A percentile compares a stretch with the other conserved stretches of the same genome.
Conservation (phyloP, 2,113 vertebrate genomes). For the Callospermophilus lateralis region DNA sequence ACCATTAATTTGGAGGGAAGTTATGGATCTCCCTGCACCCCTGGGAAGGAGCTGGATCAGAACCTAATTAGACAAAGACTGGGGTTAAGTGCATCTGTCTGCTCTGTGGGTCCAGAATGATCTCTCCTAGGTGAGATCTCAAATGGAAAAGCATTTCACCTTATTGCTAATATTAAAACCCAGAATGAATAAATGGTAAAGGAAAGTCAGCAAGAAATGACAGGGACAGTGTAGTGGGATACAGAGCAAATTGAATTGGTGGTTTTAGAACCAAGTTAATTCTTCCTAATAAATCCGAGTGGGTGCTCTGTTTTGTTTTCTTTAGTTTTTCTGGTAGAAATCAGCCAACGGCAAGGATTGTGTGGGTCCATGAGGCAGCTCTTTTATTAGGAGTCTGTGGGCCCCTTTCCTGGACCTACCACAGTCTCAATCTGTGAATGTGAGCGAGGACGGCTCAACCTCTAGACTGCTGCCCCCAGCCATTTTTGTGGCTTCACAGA, state of each 20-base stretch:
- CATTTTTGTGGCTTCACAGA: background rate
- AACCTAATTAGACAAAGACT: background rate
- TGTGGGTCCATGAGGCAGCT: background rate
- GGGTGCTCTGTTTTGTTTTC: conserved; percentile 6
- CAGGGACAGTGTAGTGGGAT: background rate
- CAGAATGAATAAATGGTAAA: background rate
- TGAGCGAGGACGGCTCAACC: background rate
- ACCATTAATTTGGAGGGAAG: background rate
- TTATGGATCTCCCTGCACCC: accelerated
- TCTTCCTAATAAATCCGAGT: background rate
- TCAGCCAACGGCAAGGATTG: background rate
- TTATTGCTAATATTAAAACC: background rate
- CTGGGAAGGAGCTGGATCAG: background rate
- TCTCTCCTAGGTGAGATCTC: background rate
- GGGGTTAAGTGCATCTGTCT: background rate
- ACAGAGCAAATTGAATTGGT: background rate
- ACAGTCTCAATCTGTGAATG: background rate
- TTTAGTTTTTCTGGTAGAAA: conserved; percentile 23
- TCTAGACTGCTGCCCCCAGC: background rate
- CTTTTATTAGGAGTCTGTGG: background rate
- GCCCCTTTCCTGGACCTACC: background rate
- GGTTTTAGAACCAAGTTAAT: background rate
- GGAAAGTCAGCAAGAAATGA: background rate
- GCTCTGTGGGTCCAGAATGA: background rate
- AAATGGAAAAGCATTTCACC: background rate